Evolutionary conservation across 2,888 invertebrate species (phyloP).

Genomic region (Pachycephus smyrnensis): DNA sequence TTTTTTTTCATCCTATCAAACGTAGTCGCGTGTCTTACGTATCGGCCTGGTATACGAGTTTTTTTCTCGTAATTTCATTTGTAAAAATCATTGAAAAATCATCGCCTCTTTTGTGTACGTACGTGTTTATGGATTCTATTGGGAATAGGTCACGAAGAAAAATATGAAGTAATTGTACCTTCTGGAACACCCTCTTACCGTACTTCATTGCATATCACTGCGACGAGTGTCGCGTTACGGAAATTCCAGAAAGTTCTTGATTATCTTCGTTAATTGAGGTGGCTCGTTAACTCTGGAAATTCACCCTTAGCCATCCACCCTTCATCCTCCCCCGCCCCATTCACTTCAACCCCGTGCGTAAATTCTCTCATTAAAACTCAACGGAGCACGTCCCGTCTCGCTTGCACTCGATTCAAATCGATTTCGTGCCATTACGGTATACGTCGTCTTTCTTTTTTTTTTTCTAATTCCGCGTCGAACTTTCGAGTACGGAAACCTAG

Average conservation of each 20-base stretch:
- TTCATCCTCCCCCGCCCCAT: not conserved
- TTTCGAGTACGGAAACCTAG: no score
- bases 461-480: not conserved
- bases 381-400: not conserved
- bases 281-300: constrained; percentile 34
- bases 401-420: not conserved
- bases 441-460: not conserved
- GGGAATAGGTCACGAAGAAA: no score
- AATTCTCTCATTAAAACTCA: not conserved
- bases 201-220: no score
- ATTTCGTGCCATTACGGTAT: not conserved
- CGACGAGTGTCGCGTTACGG: no score
- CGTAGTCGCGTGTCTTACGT: not conserved
- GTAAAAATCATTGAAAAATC: no score
- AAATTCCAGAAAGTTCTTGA: not conserved
- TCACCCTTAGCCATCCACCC: not conserved
- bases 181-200: no score
- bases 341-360: not conserved
- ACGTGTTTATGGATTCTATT: no score
- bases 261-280: constrained; percentile 38
- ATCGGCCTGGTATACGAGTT: not conserved
- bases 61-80: not conserved
- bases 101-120: no score
- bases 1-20: not conserved
- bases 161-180: no score